A percentile compares a stretch with the other conserved stretches of the same genome.
Evolutionary conservation across 2,888 invertebrate genomes (phyloP).

Genomic region (Tanypteryx hageni): DNA sequence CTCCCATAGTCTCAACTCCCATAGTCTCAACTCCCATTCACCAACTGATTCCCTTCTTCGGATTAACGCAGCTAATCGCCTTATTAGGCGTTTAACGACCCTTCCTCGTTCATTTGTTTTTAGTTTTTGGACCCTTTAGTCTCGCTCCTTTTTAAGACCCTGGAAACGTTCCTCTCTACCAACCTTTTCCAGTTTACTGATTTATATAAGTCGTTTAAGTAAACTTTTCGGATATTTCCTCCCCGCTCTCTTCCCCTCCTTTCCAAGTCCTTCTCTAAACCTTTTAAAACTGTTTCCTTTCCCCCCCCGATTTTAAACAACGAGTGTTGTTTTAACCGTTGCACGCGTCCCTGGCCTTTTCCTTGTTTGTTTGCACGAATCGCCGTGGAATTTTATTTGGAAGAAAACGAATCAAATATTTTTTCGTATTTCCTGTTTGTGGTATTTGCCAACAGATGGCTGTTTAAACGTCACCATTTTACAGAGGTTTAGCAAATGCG

Average conservation of each 20-base stretch:
- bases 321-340: background rate
- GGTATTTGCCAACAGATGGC: background rate
- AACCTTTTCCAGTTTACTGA: background rate
- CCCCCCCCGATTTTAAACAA: background rate
- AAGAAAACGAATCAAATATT: background rate
- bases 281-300: constrained; percentile 2
- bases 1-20: background rate
- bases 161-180: background rate
- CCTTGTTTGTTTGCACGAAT: background rate
- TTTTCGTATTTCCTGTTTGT: background rate
- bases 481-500: too few species aligned
- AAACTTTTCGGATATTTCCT: background rate
- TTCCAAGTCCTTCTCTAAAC: background rate
- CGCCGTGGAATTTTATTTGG: background rate
- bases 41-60: background rate
- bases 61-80: constrained; percentile 13
- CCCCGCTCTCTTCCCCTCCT: background rate
- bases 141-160: background rate
- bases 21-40: background rate
- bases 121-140: background rate
- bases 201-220: background rate
- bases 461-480: too few species aligned
- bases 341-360: background rate
- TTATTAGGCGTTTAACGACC: background rate
- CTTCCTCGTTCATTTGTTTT: background rate